Evolutionary conservation across 2,113 vertebrate genomes (phyloP).

Genomic region (Dissostichus mawsoni): DNA sequence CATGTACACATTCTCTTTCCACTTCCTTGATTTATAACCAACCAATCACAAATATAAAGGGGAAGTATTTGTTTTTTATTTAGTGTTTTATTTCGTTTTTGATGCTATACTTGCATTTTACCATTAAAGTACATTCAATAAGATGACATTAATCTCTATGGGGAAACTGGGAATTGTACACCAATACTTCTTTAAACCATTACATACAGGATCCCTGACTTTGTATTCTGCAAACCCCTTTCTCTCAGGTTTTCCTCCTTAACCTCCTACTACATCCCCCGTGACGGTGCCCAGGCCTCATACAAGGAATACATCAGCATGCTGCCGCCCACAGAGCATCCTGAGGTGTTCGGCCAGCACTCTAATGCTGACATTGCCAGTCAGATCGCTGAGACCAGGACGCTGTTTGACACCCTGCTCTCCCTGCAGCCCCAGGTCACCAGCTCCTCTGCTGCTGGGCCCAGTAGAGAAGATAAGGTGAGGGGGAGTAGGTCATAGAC

Average conservation of each 20-base stretch:
- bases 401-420: constrained; percentile 89
- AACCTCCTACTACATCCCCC: constrained; percentile 86
- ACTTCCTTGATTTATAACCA: background rate
- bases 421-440: constrained; percentile 90
- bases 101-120: no score
- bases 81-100: no score
- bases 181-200: background rate
- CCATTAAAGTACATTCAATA: background rate
- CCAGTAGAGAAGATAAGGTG: constrained; percentile 88
- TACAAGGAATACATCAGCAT: constrained; percentile 85
- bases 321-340: constrained; percentile 86
- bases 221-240: background rate
- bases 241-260: constrained; percentile 84
- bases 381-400: constrained; percentile 88
- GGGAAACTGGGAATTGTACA: background rate
- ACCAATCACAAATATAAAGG: background rate
- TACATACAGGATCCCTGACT: background rate
- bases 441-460: constrained; percentile 62
- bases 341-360: constrained; percentile 91
- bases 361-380: constrained; percentile 90
- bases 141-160: constrained; percentile 6
- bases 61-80: background rate
- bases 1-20: background rate
- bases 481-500: background rate
- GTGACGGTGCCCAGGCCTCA: constrained; percentile 82